Base-by-base conservation (phyloP, 2,888 invertebrate species). In the Noctua fimbriata region DNA sequence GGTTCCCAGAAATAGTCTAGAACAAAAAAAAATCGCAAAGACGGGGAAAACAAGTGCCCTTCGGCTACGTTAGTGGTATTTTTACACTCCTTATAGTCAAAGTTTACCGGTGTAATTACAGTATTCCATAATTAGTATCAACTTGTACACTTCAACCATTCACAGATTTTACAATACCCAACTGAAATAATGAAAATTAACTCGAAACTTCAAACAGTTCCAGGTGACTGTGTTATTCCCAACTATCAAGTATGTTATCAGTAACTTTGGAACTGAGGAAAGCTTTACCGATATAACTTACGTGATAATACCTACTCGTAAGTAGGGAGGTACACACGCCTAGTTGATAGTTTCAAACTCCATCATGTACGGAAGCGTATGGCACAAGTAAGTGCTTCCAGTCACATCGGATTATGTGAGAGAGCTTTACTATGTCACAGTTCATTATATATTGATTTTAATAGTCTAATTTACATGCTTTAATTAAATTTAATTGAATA, bases 281-380 rank as follows among this genome's bases (percentile, higher is more conserved):
- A 67, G 44, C 58, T 58, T 12, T 78, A 83, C 41, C 41, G 32
- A 83, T 69, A 24, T 67, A 60, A 60, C 49, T 77, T 69, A 60
- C 58, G 58, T 14, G 78, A 67, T 69, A 60, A 52, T 49, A 63
- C 12, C 24, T n/a, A 63, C 63, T 32, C 63, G 32, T 63, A 44
- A 73, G 41, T 6, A 52, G 12, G 7, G 16, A 28, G 14, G 41
- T 41, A 69, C n/a, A 63, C 3, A 63, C 63, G 3, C 60, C 9
- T 2, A 67, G 21, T 36, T 84, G 36, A 63, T 80, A 79, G 84
- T 84, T 80, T 69, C 52, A 47, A 84, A 80, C 84, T 80, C 21
- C n/a, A 60, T 44, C 58, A 60, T 52, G 84, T 81, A 55, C 41
- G 44, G 7, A 60, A 80, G 71, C 60, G 32, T 52, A 71, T 80